Base-by-base conservation (phyloP, 1,140 invertebrate genomes). In the Nylanderia fulva region DNA sequence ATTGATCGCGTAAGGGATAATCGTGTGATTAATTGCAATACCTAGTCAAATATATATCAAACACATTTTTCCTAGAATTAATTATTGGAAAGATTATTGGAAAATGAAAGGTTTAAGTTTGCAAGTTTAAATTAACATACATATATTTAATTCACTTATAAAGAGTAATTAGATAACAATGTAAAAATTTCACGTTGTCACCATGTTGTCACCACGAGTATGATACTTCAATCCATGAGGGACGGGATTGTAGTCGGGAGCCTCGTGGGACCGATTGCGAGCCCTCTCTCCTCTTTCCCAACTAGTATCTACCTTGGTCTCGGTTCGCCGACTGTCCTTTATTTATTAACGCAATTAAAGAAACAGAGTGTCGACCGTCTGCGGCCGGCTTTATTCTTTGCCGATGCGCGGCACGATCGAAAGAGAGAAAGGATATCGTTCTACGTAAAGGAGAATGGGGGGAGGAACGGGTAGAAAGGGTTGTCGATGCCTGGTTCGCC, bases 271-370 rank as follows among this genome's bases (percentile, higher is more conserved):
- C 66, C 52, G 77, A 42, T 82, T 24, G 52, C 36, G 36, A 15
- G 11, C 13, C 36, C n/a, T 69, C 27, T 58, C 48, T 77, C 21
- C 48, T n/a, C n/a, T 66, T 54, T 33, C 63, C 42, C 45, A 13
- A 18, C 63, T 82, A 82, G 77, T 72, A 82, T 82, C 77, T 60
- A 42, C 66, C 36, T 72, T 24, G 36, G 48, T 60, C 77, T 45
- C 77, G 52, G 66, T 82, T 60, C 52, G 84, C 86, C 66, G 88
- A 88, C 91, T 91, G 91, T 92, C 90, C 92, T 94, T 94, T 93
- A 94, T 94, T 94, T 94, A 94, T 94, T 94, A 94, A 94, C 93
- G 94, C 93, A 94, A 94, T 94, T 94, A 94, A 93, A 94, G 93
- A 94, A 93, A 94, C 77, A 82, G 77, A 82, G 77, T 82, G 77